These are phyloP conservation scores for Polypedilum vanderplanki DNA, from an alignment of 1,140 invertebrate species.

Conservation along the genomic window DNA sequence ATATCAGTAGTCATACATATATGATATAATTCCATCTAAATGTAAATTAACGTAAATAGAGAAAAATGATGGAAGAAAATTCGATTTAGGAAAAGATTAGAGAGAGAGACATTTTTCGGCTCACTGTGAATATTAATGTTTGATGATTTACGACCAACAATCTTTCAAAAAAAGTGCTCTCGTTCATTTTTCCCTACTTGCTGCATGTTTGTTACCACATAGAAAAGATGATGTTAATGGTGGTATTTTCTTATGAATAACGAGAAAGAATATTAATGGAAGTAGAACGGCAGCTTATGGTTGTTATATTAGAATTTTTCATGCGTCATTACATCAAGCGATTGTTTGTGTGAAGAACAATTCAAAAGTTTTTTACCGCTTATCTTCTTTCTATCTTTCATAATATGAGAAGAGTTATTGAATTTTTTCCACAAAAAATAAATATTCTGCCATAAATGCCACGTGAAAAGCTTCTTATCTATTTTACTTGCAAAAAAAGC, in stretches of 20 bases:
- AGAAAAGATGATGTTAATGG: too few species aligned
- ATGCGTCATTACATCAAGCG: constrained; percentile 1
- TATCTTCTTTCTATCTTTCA: background rate
- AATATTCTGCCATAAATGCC: too few species aligned
- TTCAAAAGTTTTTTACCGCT: background rate
- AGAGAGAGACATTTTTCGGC: background rate
- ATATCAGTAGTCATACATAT: background rate
- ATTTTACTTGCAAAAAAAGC: too few species aligned
- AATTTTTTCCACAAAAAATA: too few species aligned
- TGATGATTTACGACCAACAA: constrained; percentile 6
- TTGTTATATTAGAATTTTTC: background rate
- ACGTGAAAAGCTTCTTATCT: too few species aligned
- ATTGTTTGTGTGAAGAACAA: background rate
- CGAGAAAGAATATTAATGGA: constrained; percentile 7
- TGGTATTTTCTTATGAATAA: background rate
- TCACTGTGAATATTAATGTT: constrained; percentile 7
- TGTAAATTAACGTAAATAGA: constrained; percentile 19
- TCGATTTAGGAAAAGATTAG: constrained; percentile 6
- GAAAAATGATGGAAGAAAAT: constrained; percentile 14
- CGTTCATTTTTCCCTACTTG: background rate
- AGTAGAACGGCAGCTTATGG: background rate
- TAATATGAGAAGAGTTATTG: background rate
- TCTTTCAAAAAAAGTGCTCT: background rate
- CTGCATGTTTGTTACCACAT: background rate
- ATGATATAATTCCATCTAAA: constrained; percentile 12